Evolutionary conservation across 2,888 invertebrate species (phyloP), one percentile per base, ranked within the genome.

Genomic region (Eurois occulta): DNA sequence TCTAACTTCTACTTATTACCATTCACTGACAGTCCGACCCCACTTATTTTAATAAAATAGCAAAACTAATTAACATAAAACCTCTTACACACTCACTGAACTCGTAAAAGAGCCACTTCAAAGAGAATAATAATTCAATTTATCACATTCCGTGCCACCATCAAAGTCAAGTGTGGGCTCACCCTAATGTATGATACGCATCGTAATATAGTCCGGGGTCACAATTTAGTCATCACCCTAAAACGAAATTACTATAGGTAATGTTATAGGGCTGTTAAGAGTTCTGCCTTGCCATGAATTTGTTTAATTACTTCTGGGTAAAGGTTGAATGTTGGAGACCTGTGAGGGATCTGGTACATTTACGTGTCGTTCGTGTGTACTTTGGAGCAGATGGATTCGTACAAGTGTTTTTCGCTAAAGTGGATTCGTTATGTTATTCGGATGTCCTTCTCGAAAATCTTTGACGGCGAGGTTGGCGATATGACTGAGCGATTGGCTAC

Each of bases 151-250:
- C 55, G 43, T 74, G 83, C 55, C 67, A 76, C 79, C 85, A 81
- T 83, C 35, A 75, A 86, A 58, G 72, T 77, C 76, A 69, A 83
- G 81, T 88, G 77, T 86, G 76, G 71, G 66, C 68, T 46, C 77
- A 76, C 78, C 80, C 76, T 74, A 58, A 72, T 70, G 68, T 65
- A 64, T 46, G 69, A 81, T 78, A 75, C 69, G 76, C 71, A 48
- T 72, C 48, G 66, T 71, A 73, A 80, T 81, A 87, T 77, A 84
- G 60, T 60, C 60, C 67, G 67, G 79, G 69, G 69, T 66, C 69
- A 87, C 83, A 88, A 87, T 88, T 75, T 80, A 82, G 82, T 86
- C 84, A 87, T 87, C 86, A 88, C 70, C 66, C 77, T 86, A 67
- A 87, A 88, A 86, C 72, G 35, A 80, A 88, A 88, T 87, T 80